Evolutionary conservation across 2,113 vertebrate genomes (phyloP), one percentile per base, ranked within the genome.

Genomic region (Gobio gobio): DNA sequence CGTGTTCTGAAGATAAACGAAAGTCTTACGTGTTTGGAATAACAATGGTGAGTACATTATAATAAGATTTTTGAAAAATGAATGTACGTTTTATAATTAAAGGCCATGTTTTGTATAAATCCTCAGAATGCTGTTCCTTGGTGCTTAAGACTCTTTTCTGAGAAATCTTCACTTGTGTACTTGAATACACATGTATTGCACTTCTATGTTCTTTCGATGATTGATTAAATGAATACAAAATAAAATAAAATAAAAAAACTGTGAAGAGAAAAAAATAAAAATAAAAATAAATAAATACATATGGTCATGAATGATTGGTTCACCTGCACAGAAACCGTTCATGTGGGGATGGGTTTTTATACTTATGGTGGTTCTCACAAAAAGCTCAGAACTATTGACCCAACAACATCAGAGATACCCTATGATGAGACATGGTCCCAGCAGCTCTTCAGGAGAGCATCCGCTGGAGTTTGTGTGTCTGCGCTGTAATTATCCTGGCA

Each of bases 401-500:
- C 72, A 83, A 78, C 54, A 87, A 63, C 78, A 87, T 49, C 54
- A 84, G 8, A 75, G n/a, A 86, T 49, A 80, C 22, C 29, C 76
- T 83, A 3, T 75, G 70, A 83, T 61, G 68, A 87, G 58, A 76
- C 26, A 66, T 68, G 61, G 63, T 29, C 82, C 33, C 59, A 36
- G 22, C 20, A 77, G 9, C 76, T 78, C 59, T 76, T 59, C 20
- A 59, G 58, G 49, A 54, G 49, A 86, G 56, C 54, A 77, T 85
- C 72, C 72, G 78, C 58, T 85, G 82, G 82, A 88, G 78, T 88
- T 79, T 78, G 20, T 61, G 75, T 76, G 43, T 43, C 73, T 86
- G 49, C 24, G 36, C 26, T 76, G 63, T 86, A 87, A 89, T 89
- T 82, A 86, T 86, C 77, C 76, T 74, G 78, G 24, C 83, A 83